Conservation (phyloP, 2,113 vertebrate species). For the Chloropsis cyanopogon region DNA sequence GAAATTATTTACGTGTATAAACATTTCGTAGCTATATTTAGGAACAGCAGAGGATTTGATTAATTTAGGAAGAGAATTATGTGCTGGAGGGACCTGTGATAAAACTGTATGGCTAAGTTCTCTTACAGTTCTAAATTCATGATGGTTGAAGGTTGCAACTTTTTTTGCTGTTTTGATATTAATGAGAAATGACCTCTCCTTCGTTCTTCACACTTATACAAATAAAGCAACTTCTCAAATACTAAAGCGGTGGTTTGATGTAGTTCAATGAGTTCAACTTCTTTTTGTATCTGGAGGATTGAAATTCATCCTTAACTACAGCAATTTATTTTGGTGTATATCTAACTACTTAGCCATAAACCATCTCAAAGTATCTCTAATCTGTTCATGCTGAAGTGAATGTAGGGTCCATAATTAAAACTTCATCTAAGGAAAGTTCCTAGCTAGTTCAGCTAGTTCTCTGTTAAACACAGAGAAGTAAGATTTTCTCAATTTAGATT, state of each 20-base stretch:
- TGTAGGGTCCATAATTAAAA: background rate
- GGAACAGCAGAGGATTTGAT: background rate
- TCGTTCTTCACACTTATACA: background rate
- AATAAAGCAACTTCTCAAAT: background rate
- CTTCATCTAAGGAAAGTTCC: background rate
- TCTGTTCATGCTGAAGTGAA: background rate
- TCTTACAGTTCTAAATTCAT: background rate
- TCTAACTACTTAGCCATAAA: background rate
- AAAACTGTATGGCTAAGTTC: background rate
- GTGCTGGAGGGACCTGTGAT: background rate
- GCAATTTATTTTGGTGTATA: background rate
- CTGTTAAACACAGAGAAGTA: background rate
- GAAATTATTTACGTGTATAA: background rate
- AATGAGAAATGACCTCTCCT: accelerated
- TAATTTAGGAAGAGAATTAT: background rate
- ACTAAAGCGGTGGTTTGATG: background rate
- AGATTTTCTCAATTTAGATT: background rate
- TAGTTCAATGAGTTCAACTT: background rate
- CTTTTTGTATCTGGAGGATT: background rate
- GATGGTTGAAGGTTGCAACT: background rate
- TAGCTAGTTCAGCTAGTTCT: too few relatives aligned
- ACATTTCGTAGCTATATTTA: background rate
- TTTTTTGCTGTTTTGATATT: background rate
- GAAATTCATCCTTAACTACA: background rate
- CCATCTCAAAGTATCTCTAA: background rate